These are phyloP conservation scores for Amphiprion clarkii DNA, from an alignment of 2,797 vertebrate genomes.

Conservation along the genomic window DNA sequence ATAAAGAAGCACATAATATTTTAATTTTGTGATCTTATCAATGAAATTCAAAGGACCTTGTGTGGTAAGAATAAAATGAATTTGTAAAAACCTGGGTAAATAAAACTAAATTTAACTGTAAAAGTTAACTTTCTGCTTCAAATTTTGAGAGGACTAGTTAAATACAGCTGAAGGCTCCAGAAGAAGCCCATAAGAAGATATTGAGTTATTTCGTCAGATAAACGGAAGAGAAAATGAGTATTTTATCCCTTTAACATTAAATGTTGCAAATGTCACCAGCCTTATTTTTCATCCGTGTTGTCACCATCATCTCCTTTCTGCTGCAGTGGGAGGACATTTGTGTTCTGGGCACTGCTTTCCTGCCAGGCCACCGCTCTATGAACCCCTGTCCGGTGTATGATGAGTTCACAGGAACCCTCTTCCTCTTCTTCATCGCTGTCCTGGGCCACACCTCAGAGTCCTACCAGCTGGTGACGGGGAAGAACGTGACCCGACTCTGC, in stretches of 20 bases:
- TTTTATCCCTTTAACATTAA: too few relatives aligned
- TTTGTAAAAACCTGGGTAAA: too few relatives aligned
- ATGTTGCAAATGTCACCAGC: too few relatives aligned
- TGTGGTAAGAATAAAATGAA: neutral
- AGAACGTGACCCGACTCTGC: conserved; percentile 93
- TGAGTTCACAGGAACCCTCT: conserved; percentile 90
- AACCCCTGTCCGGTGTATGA: conserved; percentile 96
- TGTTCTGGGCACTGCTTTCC: conserved; percentile 86
- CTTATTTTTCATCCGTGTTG: neutral
- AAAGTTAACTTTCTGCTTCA: too few relatives aligned
- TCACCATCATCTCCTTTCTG: neutral
- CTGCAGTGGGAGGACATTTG: conserved; percentile 92
- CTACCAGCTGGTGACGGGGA: conserved; percentile 92
- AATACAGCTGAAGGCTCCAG: too few relatives aligned
- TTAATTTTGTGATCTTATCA: neutral
- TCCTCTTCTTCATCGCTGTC: conserved; percentile 97
- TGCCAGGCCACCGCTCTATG: conserved; percentile 94
- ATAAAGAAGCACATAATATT: neutral
- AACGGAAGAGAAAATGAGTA: neutral
- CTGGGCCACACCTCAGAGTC: conserved; percentile 91
- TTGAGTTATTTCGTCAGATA: too few relatives aligned
- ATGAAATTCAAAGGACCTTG: neutral
- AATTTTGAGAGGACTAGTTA: too few relatives aligned
- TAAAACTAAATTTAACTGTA: too few relatives aligned
- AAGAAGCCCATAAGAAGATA: too few relatives aligned